Conservation (phyloP, 1,140 invertebrate genomes). For the Vanessa atalanta region DNA sequence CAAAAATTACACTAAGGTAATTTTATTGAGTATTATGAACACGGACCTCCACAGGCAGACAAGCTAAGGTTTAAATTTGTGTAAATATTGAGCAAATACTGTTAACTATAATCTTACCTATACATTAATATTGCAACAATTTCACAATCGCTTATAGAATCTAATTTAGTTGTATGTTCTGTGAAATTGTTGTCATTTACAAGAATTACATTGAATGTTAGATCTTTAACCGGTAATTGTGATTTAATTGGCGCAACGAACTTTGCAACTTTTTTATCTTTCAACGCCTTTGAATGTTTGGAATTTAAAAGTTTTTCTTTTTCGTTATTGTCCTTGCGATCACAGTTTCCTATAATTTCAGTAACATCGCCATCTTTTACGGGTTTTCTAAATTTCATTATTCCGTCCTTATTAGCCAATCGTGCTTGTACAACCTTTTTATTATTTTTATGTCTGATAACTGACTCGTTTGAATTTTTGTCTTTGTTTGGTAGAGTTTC, state of each 20-base stretch:
- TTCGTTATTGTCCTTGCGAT: slow-evolving; percentile 3
- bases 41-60: too few relatives aligned
- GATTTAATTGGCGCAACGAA: slow-evolving; percentile 63
- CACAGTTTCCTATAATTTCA: slow-evolving; percentile 1
- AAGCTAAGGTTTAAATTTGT: too few relatives aligned
- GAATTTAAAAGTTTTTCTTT: neutral
- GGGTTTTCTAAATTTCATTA: slow-evolving; percentile 65
- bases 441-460: slow-evolving; percentile 10
- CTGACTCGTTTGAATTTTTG: neutral
- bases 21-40: too few relatives aligned
- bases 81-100: too few relatives aligned
- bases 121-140: slow-evolving; percentile 49
- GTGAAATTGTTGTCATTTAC: slow-evolving; percentile 42
- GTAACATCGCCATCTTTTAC: slow-evolving; percentile 22
- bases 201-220: slow-evolving; percentile 42
- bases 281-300: neutral
- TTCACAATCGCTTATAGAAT: slow-evolving; percentile 29
- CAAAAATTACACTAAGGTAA: too few relatives aligned
- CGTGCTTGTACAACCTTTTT: slow-evolving; percentile 59
- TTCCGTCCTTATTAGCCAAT: slow-evolving; percentile 58
- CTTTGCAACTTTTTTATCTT: slow-evolving; percentile 44
- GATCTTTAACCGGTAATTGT: slow-evolving; percentile 53
- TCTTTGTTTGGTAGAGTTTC: neutral
- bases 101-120: slow-evolving; percentile 39
- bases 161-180: slow-evolving; percentile 1